Evolutionary conservation across 2,113 vertebrate genomes (phyloP), one percentile per base, ranked within the genome.

Genomic region (Limnothrissa miodon): DNA sequence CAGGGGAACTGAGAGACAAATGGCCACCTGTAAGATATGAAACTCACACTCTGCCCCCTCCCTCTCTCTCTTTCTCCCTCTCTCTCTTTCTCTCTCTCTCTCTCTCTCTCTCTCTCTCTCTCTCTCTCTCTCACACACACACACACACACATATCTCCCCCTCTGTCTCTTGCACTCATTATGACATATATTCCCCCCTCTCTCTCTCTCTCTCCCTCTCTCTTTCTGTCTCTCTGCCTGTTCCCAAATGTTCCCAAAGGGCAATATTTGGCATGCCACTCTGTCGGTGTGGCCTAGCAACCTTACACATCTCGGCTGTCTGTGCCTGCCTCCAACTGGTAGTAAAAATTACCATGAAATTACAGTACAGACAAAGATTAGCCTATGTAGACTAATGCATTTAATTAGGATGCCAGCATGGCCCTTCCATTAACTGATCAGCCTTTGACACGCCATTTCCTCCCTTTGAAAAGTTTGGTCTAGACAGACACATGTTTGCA

Each of bases 321-420:
- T 83, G 78, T 48, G 79, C 45, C 70, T 29, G 81, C 23, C 56
- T 81, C 45, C 79, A 19, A 66, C 80, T 62, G 85, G 39, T 25
- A 17, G 45, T 46, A 48, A 25, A 81, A 85, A 89, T 82, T 36
- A 86, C 81, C 45, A 83, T 59, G 33, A 81, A 79, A 87, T 48
- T 83, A 81, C 82, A 46, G 78, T 33, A 21, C 21, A 36, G 82
- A 39, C 1, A 39, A 82, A 84, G 81, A 74, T 81, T 51, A 39
- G 83, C 70, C 25, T 51, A 42, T 80, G 62, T 46, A 9, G 79
- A 85, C 81, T 85, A 85, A 86, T 84, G 70, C 42, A 45, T 79
- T 81, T 85, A 84, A 89, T 89, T 87, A 88, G 85, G 81, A 88
- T 84, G 80, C 84, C n/a, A 78, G n/a, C 36, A 45, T 46, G 48